A percentile compares a stretch with the other conserved stretches of the same genome.
Conservation (phyloP, 2,888 invertebrate genomes). For the Lamellibrachia satsuma region DNA sequence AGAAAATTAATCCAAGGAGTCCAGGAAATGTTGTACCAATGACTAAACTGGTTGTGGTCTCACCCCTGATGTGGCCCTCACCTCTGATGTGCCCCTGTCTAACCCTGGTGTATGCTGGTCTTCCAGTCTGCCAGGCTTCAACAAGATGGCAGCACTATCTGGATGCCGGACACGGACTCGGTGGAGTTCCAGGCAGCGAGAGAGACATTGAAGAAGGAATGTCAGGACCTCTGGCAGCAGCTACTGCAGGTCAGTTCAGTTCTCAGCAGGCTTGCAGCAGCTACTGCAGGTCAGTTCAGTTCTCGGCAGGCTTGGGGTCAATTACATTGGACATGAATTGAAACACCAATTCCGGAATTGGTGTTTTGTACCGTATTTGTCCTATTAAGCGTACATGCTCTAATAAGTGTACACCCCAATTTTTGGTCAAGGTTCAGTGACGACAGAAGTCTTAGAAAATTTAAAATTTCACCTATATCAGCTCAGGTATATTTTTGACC, state of each 20-base stretch:
- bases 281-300: not conserved
- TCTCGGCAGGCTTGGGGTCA: not conserved
- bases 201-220: not conserved
- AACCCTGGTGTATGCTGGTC: not conserved
- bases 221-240: constrained; percentile 6
- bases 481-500: no score
- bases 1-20: no score
- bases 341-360: no score
- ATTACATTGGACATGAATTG: no score
- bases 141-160: constrained; percentile 13
- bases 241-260: not conserved
- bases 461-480: no score
- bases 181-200: not conserved
- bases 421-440: no score
- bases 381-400: no score
- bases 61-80: not conserved
- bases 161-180: not conserved
- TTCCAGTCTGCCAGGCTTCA: not conserved
- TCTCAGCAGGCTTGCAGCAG: not conserved
- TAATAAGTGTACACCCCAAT: no score
- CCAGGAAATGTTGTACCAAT: not conserved
- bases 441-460: no score
- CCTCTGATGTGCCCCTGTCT: not conserved
- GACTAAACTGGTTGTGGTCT: not conserved
- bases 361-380: no score